Base-by-base conservation (phyloP, 2,888 invertebrate species). In the Macrosiphum euphorbiae region DNA sequence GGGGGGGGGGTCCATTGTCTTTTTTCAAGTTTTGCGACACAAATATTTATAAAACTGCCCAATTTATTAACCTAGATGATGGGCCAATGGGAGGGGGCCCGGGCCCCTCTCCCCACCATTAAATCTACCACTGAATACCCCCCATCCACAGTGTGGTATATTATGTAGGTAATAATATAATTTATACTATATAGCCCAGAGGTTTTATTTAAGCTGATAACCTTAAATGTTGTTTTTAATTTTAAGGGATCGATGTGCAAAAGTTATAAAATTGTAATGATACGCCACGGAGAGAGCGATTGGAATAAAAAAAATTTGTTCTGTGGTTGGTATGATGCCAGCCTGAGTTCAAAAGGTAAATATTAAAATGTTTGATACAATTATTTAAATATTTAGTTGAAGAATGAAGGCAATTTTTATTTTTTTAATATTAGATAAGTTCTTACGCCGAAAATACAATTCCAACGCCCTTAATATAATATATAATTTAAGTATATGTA, bases 241-340 rank as follows among this genome's bases (percentile, higher is more conserved):
- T 90, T 67, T 47, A n/a, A 90, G n/a, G 50, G 47, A 3, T 16
- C 95, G 13, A 44, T 16, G 16, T 26, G 78, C 26, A n/a, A 10
- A 84, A 95, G 95, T 94, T 95, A 97, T 95, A 96, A 96, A 95
- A 97, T 97, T 96, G 97, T 97, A 93, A 97, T 97, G 97, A 96
- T 97, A 94, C 97, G 97, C 94, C 97, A 97, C 95, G 97, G 97
- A 93, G 97, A 97, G 96, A 97, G 97, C 95, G 97, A 97, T 96
- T 97, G 97, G 97, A 97, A 97, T 95, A 96, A 97, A 95, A 96
- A 97, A 95, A 97, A 97, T 96, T 96, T 97, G 86, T 97, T 97
- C 95, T 97, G 97, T 95, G 97, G 97, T 78, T 97, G 97, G 97
- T 97, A 96, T 95, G 97, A 97, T 95, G 97, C 97, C 92, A 96